Base-by-base conservation (phyloP, 2,113 vertebrate species). In the Orycteropus afer region DNA sequence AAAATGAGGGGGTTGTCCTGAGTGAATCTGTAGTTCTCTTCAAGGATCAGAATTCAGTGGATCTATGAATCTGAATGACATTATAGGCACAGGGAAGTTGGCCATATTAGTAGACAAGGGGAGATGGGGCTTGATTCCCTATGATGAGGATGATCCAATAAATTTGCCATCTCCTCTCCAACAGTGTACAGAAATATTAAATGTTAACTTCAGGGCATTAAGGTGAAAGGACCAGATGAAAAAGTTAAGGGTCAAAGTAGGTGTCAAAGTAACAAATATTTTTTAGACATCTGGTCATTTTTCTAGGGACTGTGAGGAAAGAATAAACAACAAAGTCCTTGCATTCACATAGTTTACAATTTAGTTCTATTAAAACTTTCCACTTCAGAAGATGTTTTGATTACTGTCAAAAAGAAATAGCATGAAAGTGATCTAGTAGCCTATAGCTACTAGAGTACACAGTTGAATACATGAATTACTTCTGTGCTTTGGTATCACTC, bases 311-410 rank as follows among this genome's bases (percentile, higher is more conserved):
- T 18, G 1, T 51, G 65, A 69, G 37, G 17, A 80, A 73, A 77
- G 78, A 91, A 15, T 17, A 93, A 23, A 49, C 37, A 78, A 65
- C 4, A 27, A 77, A 55, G 79, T 89, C 32, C 73, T 94, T 49
- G 23, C 7, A 53, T 9, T 84, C 29, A 45, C 14, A 9, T 40
- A 40, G 37, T 23, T 20, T 40, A 71, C 37, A 8, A 23, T 40
- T 71, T 71, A 71, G 9, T 71, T 71, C 18, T 71, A 71, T 71
- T 40, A 71, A 85, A 81, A 74, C 29, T 81, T 85, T 45, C 14
- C 5, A 37, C 37, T 93, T 49, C 81, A 40, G 47, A 49, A 29
- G 34, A 81, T 71, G 7, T 63, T 94, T 91, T 84, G 2, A 84
- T 87, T 71, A 63, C 8, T 74, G 2, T 13, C 34, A 29, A 91